A percentile compares a stretch with the other conserved stretches of the same genome.
These are phyloP conservation scores for Lampropteryx suffumata DNA, from an alignment of 2,888 invertebrate species.

Conservation along the genomic window DNA sequence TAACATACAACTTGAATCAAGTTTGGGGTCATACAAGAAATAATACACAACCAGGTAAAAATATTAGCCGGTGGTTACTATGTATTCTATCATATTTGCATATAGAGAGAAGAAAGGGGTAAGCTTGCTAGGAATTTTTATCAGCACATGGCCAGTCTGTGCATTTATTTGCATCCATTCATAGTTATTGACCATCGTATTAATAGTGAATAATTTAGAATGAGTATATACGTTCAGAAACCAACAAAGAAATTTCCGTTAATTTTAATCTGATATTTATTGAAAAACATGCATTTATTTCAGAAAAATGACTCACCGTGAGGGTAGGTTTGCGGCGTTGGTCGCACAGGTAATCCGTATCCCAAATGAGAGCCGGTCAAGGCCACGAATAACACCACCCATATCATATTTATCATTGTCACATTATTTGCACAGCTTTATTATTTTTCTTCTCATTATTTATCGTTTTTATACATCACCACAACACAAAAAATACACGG, in stretches of 20 bases:
- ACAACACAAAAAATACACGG: slow-evolving; percentile 80
- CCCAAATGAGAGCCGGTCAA: slow-evolving; percentile 68
- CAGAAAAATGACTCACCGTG: slow-evolving; percentile 68
- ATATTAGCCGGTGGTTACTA: not conserved
- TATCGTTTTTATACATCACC: slow-evolving; percentile 74
- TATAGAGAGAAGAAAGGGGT: too few relatives aligned
- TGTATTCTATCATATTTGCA: too few relatives aligned
- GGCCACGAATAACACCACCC: slow-evolving; percentile 78
- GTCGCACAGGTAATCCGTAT: slow-evolving; percentile 71
- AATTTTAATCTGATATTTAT: slow-evolving; percentile 3
- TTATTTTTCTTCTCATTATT: slow-evolving; percentile 79
- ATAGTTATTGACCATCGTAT: not conserved
- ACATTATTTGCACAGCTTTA: slow-evolving; percentile 77
- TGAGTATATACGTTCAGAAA: too few relatives aligned
- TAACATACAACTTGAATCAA: too few relatives aligned
- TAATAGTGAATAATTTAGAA: not conserved
- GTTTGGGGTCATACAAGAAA: too few relatives aligned
- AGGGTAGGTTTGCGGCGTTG: slow-evolving; percentile 76
- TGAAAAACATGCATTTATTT: slow-evolving; percentile 51
- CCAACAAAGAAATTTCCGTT: slow-evolving; percentile 4
- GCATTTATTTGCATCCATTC: slow-evolving; percentile 12
- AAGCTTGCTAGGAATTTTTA: not conserved
- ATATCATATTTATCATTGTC: slow-evolving; percentile 73
- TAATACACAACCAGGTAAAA: too few relatives aligned
- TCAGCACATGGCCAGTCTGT: slow-evolving; percentile 11